phyloP scores from a whole-genome alignment of 2,797 vertebrate species.

The Lepidocolaptes lacrymiger region DNA sequence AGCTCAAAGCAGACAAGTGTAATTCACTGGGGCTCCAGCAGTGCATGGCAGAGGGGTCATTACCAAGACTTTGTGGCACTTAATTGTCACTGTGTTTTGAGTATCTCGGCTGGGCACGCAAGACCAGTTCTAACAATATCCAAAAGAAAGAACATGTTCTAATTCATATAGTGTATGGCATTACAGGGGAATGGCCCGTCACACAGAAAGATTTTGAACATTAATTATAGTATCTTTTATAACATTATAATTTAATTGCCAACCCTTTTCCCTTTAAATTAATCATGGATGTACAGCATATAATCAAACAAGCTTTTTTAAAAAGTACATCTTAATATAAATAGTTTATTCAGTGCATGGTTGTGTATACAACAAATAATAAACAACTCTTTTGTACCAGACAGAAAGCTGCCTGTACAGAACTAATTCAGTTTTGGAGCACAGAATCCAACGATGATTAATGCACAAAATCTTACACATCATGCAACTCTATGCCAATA shows the following conservation, averaged over 20 bases:
- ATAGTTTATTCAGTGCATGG: conserved; percentile 98
- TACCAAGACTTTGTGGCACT: neutral
- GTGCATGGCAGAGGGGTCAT: neutral
- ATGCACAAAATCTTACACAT: conserved; percentile 96
- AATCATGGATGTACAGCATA: neutral
- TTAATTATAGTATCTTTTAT: neutral
- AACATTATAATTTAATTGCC: neutral
- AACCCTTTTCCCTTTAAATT: neutral
- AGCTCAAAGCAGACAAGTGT: neutral
- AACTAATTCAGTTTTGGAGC: conserved; percentile 89
- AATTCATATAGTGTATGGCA: neutral
- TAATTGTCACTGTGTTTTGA: neutral
- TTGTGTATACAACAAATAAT: conserved; percentile 99
- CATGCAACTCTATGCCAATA: conserved; percentile 98
- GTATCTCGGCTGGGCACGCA: conserved; percentile 8
- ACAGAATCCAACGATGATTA: conserved; percentile 93
- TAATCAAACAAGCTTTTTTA: conserved; percentile 78
- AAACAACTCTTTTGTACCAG: conserved; percentile 89
- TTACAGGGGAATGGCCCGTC: neutral
- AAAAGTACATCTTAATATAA: conserved; percentile 97
- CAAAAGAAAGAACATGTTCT: neutral
- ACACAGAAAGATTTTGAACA: neutral
- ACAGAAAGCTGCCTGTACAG: conserved; percentile 84
- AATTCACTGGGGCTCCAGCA: neutral
- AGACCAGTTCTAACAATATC: neutral